Conservation (phyloP, 2,888 invertebrate genomes). For the Stenurella melanura region DNA sequence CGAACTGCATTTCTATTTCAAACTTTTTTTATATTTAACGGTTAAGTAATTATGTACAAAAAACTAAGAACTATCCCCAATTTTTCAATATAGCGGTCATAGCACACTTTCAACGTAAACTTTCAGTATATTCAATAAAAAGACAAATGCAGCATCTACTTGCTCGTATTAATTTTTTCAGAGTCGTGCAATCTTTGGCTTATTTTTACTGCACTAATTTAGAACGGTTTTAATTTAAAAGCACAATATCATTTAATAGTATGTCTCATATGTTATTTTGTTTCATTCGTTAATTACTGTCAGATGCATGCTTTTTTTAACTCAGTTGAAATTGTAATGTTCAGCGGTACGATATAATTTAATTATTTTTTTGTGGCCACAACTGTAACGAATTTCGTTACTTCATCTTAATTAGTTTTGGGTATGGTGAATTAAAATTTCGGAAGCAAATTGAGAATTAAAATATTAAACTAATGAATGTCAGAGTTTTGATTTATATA, state of each 20-base stretch:
- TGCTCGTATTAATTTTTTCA: too few species aligned
- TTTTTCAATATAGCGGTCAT: too few species aligned
- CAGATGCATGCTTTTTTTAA: conserved; percentile 23
- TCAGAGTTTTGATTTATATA: conserved; percentile 49
- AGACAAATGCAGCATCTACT: too few species aligned
- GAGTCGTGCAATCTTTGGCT: too few species aligned
- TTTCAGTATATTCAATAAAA: too few species aligned
- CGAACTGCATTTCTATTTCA: too few species aligned
- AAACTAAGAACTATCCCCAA: too few species aligned
- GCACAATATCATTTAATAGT: not conserved
- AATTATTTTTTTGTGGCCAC: conserved; percentile 36
- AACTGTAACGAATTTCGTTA: conserved; percentile 56
- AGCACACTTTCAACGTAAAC: too few species aligned
- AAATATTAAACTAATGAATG: conserved; percentile 63
- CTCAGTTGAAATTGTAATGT: conserved; percentile 24
- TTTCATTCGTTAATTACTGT: conserved; percentile 33
- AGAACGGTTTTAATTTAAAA: not conserved
- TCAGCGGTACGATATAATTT: conserved; percentile 32
- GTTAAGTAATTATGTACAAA: too few species aligned
- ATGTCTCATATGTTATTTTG: conserved; percentile 13
- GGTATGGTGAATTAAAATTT: conserved; percentile 63
- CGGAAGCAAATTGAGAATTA: conserved; percentile 60
- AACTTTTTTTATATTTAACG: too few species aligned
- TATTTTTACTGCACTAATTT: too few species aligned
- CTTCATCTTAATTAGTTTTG: conserved; percentile 63